Evolutionary conservation across 92 coral and sea anemone species (phyloP).

Genomic region (Scolanthus callimorphus): DNA sequence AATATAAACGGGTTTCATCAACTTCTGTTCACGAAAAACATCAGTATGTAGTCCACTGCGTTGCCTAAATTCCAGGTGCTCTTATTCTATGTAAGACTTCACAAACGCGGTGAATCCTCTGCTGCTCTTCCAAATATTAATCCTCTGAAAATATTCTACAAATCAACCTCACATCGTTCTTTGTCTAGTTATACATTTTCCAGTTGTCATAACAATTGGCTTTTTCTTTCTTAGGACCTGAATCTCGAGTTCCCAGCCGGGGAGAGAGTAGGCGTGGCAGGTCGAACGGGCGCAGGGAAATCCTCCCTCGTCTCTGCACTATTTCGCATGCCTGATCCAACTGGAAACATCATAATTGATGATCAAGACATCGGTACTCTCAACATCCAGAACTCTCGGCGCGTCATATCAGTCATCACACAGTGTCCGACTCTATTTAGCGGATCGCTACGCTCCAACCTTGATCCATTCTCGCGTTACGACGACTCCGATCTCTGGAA

Average conservation of each 20-base stretch:
- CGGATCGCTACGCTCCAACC: slow-evolving; percentile 66
- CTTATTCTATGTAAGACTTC: too few species aligned
- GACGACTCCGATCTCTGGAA: slow-evolving; percentile 69
- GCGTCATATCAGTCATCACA: slow-evolving; percentile 79
- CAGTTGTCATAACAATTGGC: not conserved
- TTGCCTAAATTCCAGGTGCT: too few species aligned
- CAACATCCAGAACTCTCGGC: slow-evolving; percentile 78
- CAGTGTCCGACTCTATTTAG: slow-evolving; percentile 87
- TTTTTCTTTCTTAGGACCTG: slow-evolving; percentile 8
- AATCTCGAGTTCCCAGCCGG: slow-evolving; percentile 53
- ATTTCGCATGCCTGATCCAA: slow-evolving; percentile 90
- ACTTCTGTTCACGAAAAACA: too few species aligned
- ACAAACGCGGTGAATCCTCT: too few species aligned
- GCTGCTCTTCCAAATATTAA: too few species aligned
- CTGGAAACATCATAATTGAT: slow-evolving; percentile 78
- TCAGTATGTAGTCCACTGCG: too few species aligned
- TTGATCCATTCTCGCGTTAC: slow-evolving; percentile 83
- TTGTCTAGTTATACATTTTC: too few species aligned
- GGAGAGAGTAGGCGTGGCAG: slow-evolving; percentile 91
- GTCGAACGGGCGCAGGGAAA: slow-evolving; percentile 97
- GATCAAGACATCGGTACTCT: slow-evolving; percentile 47
- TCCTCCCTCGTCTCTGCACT: slow-evolving; percentile 90
- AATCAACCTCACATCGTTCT: too few species aligned
- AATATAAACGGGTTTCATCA: too few species aligned
- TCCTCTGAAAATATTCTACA: too few species aligned